Evolutionary conservation across 2,797 vertebrate species (phyloP), one percentile per base, ranked within the genome.

Genomic region (Synaphobranchus kaupii): DNA sequence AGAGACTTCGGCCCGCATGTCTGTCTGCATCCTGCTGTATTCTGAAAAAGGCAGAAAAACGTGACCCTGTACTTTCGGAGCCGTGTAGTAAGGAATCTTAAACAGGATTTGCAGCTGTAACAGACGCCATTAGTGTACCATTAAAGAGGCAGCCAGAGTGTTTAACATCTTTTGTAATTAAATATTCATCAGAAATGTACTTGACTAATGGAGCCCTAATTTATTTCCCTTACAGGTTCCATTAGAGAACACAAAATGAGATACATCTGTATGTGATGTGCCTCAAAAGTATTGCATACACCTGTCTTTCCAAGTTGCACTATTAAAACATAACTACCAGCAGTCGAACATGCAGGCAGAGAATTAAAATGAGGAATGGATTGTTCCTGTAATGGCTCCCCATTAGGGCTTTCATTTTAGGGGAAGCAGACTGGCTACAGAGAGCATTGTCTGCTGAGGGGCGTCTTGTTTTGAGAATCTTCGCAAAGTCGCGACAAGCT

Each of bases 301-400:
- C 44, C 52, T 83, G 81, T n/a, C 48, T 31, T 50, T 52, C 50
- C 10, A 2, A 12, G 81, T 34, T 31, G 10, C n/a, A 3, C 25
- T 22, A 84, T 84, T 58, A 60, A 84, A 39, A 39, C 7, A 12
- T 44, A 56, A n/a, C 12, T 25, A 39, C 13, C 28, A 63, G n/a
- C 34, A 25, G 31, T 22, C 34, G 25, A 39, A 84, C 9, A 39
- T 22, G 28, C 25, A n/a, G 34, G 9, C 39, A 85, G 34, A 47
- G 84, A 66, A 47, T 71, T 44, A n/a, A n/a, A 20, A 48, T 44
- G 44, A 47, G 84, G 17, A 66, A 68, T 20, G 47, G 58, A 66
- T 76, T 82, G 87, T 17, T 88, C 85, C 86, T 88, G 85, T 88
- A 88, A 87, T 56, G 47, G 84, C 84, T 82, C 1, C 83, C 50